Base-by-base conservation (phyloP, 1,140 invertebrate genomes). In the Drosophila sp. region DNA sequence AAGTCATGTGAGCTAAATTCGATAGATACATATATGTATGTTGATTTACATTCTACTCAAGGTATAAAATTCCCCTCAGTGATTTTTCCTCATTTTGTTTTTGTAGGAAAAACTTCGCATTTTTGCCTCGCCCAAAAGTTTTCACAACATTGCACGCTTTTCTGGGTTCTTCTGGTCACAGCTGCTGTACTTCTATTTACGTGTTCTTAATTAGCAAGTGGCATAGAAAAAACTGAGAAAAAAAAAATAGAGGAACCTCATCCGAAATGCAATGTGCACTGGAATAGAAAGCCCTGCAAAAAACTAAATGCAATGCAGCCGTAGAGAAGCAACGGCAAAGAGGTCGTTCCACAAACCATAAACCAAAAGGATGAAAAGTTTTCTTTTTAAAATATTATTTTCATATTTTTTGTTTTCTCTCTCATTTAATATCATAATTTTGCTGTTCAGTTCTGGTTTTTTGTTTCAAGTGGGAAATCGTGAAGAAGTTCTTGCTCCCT, bases 201-300 rank as follows among this genome's bases (percentile, higher is more conserved):
- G 50, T 65, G 72, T 67, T 27, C 60, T 68, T 72, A 79, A 50
- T 50, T 50, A 50, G 44, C 44, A 50, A 50, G 44, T 50, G 44
- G 67, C 76, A 71, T 71, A 62, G 66, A 67, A 71, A 70, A 60
- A 61, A 7, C 17, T 17, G 17, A 17, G 17, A 33, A 33, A 64
- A 74, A 54, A 47, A 3, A 74, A 63, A 62, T 64, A 70, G 57
- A 70, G 29, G 44, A 62, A 41, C 57, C 17, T 57, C 56, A 67
- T 58, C 27, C 32, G 10, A 50, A 56, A 61, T 62, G 40, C 61
- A 72, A 79, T 60, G 40, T 70, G 66, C 74, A 57, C 70, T 76
- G 56, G 58, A 72, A 76, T 68, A 72, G 47, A 72, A 76, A 72
- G 41, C 47, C 17, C 32, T 47, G 32, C 58, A 47, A 71, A 74